A percentile compares a stretch with the other conserved stretches of the same genome.
Conservation (phyloP, 2,888 invertebrate species). For the Nemapogon koenigi region DNA sequence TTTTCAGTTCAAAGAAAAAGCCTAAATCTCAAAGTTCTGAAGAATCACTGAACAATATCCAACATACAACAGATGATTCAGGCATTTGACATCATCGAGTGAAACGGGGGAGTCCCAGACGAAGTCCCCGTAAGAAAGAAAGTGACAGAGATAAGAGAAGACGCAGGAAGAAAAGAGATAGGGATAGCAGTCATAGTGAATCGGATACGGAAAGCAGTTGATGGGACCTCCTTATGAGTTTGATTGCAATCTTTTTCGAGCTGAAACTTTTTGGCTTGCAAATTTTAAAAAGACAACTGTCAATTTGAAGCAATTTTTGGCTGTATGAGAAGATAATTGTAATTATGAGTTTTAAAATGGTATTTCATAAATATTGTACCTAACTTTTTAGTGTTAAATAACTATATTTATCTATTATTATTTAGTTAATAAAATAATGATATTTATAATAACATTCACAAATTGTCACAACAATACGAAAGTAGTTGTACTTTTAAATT, state of each 20-base stretch:
- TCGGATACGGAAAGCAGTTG: constrained; percentile 45
- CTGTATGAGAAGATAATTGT: too few species aligned
- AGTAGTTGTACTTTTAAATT: too few species aligned
- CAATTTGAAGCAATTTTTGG: background rate
- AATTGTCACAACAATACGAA: too few species aligned
- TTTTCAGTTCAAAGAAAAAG: constrained; percentile 38
- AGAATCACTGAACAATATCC: constrained; percentile 48
- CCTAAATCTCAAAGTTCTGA: constrained; percentile 48
- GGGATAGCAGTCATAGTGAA: constrained; percentile 34
- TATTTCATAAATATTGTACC: too few species aligned
- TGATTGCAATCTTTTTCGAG: too few species aligned
- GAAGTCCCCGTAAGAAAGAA: constrained; percentile 28
- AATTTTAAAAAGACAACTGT: constrained; percentile 1
- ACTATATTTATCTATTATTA: too few species aligned
- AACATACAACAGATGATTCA: constrained; percentile 55
- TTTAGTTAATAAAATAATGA: too few species aligned
- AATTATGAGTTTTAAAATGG: too few species aligned
- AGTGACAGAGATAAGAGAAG: constrained; percentile 28
- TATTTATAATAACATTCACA: too few species aligned
- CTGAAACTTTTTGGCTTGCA: background rate
- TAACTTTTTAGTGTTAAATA: too few species aligned
- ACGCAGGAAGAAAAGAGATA: constrained; percentile 33
- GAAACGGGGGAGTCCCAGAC: constrained; percentile 42
- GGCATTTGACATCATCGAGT: constrained; percentile 60
- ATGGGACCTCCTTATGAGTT: too few species aligned